Evolutionary conservation across 2,113 vertebrate genomes (phyloP).

Genomic region (Poeciliopsis retropinna): DNA sequence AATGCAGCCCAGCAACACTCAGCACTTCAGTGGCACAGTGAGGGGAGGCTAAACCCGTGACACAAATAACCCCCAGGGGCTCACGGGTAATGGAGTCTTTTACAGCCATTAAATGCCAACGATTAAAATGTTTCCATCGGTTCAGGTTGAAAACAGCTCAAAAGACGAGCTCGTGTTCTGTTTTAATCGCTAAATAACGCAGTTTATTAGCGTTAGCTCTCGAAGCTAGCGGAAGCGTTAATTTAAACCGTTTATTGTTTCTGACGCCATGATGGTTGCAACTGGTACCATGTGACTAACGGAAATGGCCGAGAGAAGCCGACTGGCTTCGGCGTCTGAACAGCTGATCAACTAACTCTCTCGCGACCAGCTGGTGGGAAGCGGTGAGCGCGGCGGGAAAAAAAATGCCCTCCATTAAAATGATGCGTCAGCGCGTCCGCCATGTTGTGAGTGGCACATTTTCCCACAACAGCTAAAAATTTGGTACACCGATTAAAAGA

Average conservation of each 20-base stretch:
- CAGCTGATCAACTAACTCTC: neutral
- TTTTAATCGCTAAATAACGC: neutral
- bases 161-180: neutral
- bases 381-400: neutral
- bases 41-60: constrained; percentile 13
- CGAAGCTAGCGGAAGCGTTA: neutral
- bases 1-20: neutral
- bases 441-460: too few relatives aligned
- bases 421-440: too few relatives aligned
- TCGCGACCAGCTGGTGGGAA: neutral
- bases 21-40: neutral
- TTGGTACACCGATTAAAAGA: too few relatives aligned
- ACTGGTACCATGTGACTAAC: constrained; percentile 15
- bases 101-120: neutral
- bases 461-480: too few relatives aligned
- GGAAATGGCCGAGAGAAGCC: neutral
- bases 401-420: neutral
- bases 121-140: neutral
- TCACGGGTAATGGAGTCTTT: constrained; percentile 55
- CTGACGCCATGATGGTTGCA: too few relatives aligned
- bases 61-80: neutral
- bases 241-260: neutral
- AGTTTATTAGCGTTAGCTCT: neutral
- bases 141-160: neutral
- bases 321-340: too few relatives aligned